Base-by-base conservation (phyloP, 2,113 vertebrate genomes). In the Plecturocebus donacophilus region DNA sequence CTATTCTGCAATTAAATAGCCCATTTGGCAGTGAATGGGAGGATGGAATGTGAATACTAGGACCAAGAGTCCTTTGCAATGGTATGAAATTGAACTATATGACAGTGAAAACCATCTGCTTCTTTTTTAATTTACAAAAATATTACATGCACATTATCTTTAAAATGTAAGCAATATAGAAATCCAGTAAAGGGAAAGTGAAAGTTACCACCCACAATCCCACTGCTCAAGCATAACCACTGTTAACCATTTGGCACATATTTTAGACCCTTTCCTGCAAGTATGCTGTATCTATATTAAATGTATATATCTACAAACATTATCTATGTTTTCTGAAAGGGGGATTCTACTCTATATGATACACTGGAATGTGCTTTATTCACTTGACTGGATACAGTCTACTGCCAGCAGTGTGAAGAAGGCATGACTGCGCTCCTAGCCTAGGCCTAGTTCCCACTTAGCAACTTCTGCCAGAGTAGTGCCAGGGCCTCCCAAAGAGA, bases 121-220 rank as follows among this genome's bases (percentile, higher is more conserved):
- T 64, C 45, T 75, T 87, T 93, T 87, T 83, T 12, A 68, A 45
- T 77, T 58, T 86, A 45, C 35, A 91, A 94, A 95, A 96, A 93
- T 71, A 96, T 91, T 85, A 17, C 23, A 76, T 71, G 30, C 21
- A 61, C 49, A 20, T 88, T 93, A 8, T 82, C 30, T 80, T 97
- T 35, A 82, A 47, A 89, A 80, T 77, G 35, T 71, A 86, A 94
- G 32, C 56, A 42, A 71, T 45, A 38, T 76, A 87, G 56, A 95
- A 92, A 87, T 49, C 45, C 52, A 94, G 13, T 83, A 70, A 90
- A 97, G 52, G 32, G 66, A 87, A 95, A 73, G 20, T 47, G 12
- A 75, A 77, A 90, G 5, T 68, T 91, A 16, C 54, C 56, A 16
- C 54, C 42, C n/a, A 27, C 20, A 95, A 19, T 25, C 32, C 25